Evolutionary conservation across 2,888 invertebrate genomes (phyloP), one percentile per base, ranked within the genome.

Genomic region (Euplagia quadripunctaria): DNA sequence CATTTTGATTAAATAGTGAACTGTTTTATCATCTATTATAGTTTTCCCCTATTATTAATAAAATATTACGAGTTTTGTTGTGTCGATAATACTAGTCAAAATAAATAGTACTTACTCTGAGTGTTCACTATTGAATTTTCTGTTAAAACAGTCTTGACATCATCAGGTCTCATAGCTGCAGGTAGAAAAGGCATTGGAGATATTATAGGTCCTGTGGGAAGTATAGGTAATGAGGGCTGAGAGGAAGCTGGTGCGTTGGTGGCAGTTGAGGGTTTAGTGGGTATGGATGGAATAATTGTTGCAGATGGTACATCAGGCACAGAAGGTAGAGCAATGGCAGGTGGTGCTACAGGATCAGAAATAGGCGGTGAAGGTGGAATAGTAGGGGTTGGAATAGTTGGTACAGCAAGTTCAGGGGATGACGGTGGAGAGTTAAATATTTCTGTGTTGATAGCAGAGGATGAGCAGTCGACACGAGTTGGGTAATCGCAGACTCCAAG

Each of bases 401-500:
- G 42, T 12, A 20, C 14, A 31, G 41, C 12, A 43, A 67, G 17
- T 31, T 43, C 52, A 12, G 61, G 17, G 11, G 71, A 68, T n/a
- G 71, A 17, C 16, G 64, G 20, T 64, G n/a, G 70, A 41, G 31
- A 17, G 49, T 46, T n/a, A n/a, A 75, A 69, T 63, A 69, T 69
- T 42, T 72, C 82, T 0, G 75, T 73, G 64, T 84, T 84, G 2
- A 64, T 64, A 2, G 77, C 84, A 31, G 76, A 72, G 8, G 84
- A 83, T 43, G 65, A 84, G 82, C 97, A 97, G 85, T 97, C 96
- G 0, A 97, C 97, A 72, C 96, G 94, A 66, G 96, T 90, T 0
- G 96, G 94, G 82, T 97, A 97, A 87, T 97, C 97, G 80, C 97
- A 97, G 31, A 97, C 96, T 51, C 97, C 97, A 7, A 97, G 89